Base-by-base conservation (phyloP, 1,140 invertebrate genomes). In the Berghia stephanieae region DNA sequence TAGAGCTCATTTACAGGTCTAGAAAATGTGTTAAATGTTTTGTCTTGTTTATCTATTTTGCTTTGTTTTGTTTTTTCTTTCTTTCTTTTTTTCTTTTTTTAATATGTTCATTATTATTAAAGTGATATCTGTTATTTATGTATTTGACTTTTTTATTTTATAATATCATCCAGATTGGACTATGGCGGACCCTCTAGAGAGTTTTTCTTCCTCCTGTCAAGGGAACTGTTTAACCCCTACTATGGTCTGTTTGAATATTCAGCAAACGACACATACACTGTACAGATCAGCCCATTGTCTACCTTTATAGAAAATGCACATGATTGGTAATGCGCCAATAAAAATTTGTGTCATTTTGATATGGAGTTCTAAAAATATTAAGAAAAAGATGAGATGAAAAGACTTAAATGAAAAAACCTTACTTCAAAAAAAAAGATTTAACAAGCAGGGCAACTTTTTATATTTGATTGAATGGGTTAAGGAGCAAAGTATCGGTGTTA, bases 191-290 rank as follows among this genome's bases (percentile, higher is more conserved):
- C 97, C 2, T 98, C 94, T 10, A 91, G 96, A 52, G 97, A 99
- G 90, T 98, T 99, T 90, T 99, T 99, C 92, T 99, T 98, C 88
- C 93, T 99, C 34, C 90, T 99, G 10, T 98, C 96, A 0, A 92
- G 96, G 57, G 96, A 99, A 89, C 91, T 99, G 0, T 99, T 99
- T 90, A 99, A 99, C 91, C 97, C 97, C 0, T 98, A 98, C 88
- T 99, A 99, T 86, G 97, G 97, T 3, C 92, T 99, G 24, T 99
- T 99, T 90, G 98, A 99, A 91, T 99, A 99, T 89, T 98, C 96
- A 0, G 96, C 97, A 27, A 98, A 97, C 89, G 96, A 99, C 86
- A 97, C 96, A 24, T 99, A 99, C 88, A 99, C 97, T 1, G 96
- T 99, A 24, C 97, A 99, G 91, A 95, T 99, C 77, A 98, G 96